Conservation (phyloP, 2,797 vertebrate genomes). For the Hirundo rustica region DNA sequence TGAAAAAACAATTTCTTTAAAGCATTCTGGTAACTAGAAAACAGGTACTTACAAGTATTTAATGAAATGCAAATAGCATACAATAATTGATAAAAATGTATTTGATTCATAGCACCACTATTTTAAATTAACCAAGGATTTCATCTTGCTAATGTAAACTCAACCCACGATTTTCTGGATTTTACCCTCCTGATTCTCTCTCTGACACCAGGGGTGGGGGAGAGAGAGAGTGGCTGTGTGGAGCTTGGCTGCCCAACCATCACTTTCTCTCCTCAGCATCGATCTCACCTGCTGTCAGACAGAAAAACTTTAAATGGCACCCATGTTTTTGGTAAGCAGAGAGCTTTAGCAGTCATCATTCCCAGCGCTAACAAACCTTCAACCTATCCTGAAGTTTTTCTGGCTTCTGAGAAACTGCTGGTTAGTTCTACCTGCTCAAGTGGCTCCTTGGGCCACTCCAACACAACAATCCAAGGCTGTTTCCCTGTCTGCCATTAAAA, state of each 20-base stretch:
- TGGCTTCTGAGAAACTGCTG: not conserved
- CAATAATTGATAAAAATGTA: not conserved
- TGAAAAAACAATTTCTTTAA: not conserved
- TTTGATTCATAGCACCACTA: not conserved
- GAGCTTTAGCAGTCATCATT: not conserved
- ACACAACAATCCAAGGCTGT: not conserved
- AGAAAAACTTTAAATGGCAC: not conserved
- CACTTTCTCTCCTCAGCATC: not conserved
- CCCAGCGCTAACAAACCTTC: not conserved
- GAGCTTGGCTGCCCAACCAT: not conserved
- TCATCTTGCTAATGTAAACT: not conserved
- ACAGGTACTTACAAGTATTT: not conserved
- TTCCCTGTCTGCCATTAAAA: not conserved
- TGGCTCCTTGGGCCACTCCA: not conserved
- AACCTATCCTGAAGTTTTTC: not conserved
- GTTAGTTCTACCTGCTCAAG: not conserved
- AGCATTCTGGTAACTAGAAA: not conserved
- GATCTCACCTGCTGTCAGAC: not conserved
- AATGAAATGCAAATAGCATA: not conserved
- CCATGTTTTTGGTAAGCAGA: not conserved
- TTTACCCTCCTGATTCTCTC: not conserved
- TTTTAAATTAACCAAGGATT: not conserved
- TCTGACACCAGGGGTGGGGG: not conserved
- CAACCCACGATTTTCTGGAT: not conserved
- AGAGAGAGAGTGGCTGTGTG: not conserved